A percentile compares a stretch with the other conserved stretches of the same genome.
These are phyloP conservation scores for Hermetia illucens DNA, from an alignment of 1,140 invertebrate genomes.

Conservation along the genomic window DNA sequence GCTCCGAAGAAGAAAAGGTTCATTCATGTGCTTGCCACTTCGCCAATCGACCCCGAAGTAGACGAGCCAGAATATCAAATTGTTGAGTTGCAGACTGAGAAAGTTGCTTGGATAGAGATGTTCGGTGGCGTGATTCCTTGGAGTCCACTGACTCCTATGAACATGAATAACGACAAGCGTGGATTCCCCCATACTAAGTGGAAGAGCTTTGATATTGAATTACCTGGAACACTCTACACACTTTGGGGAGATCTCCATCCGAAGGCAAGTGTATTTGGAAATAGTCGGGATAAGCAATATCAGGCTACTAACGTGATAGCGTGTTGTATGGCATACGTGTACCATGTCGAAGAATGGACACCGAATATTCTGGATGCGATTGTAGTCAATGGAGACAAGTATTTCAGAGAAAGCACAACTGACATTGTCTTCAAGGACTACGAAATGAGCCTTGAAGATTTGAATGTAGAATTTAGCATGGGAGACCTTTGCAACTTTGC, in stretches of 20 bases:
- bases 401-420: conserved; percentile 35
- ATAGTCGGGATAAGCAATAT: conserved; percentile 37
- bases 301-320: conserved; percentile 37
- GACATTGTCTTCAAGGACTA: conserved; percentile 35
- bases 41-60: neutral
- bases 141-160: conserved; percentile 34
- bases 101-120: conserved; percentile 37
- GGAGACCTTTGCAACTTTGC: conserved; percentile 39
- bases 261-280: conserved; percentile 30
- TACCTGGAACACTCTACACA: conserved; percentile 42
- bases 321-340: conserved; percentile 38
- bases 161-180: conserved; percentile 33
- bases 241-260: conserved; percentile 42
- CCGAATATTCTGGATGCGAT: conserved; percentile 41
- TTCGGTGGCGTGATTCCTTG: conserved; percentile 32
- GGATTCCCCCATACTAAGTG: conserved; percentile 32
- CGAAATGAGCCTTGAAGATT: conserved; percentile 35
- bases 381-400: conserved; percentile 36
- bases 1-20: conserved; percentile 18
- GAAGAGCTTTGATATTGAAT: conserved; percentile 46
- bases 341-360: conserved; percentile 42
- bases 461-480: conserved; percentile 31
- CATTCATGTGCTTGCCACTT: conserved; percentile 14
- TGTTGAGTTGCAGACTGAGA: conserved; percentile 26
- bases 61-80: neutral